Conservation (phyloP, 1,140 invertebrate genomes). For the Tyrophagus putrescentiae region DNA sequence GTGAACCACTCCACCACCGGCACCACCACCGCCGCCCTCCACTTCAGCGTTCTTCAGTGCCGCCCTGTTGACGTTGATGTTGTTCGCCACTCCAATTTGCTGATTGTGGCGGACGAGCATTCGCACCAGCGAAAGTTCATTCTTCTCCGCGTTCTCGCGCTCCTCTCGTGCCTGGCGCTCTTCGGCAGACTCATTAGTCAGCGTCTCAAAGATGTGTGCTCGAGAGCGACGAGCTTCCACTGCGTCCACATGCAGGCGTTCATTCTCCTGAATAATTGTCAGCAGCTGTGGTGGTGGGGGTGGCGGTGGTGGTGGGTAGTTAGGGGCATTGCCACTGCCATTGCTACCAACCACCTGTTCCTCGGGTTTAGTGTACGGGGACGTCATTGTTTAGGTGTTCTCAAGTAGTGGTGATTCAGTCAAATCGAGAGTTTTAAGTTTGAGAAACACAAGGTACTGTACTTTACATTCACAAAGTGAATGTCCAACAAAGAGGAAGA, state of each 20-base stretch:
- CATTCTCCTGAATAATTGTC: not conserved
- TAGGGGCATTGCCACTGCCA: not conserved
- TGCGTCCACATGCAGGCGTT: too few species aligned
- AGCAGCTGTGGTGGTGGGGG: not conserved
- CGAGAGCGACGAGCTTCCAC: too few species aligned
- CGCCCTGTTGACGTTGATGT: not conserved
- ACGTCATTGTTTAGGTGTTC: too few species aligned
- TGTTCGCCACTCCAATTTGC: not conserved
- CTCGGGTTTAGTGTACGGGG: too few species aligned
- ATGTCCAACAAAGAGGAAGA: not conserved
- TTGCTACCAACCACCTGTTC: not conserved
- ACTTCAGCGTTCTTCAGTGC: not conserved
- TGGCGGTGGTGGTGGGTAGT: not conserved
- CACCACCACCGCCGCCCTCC: not conserved
- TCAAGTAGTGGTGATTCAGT: too few species aligned
- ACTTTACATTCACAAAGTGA: not conserved
- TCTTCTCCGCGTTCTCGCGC: not conserved
- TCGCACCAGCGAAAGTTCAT: slow-evolving; percentile 13
- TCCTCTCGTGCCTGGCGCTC: slow-evolving; percentile 7
- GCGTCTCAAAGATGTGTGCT: too few species aligned
- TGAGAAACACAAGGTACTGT: too few species aligned
- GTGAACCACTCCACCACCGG: not conserved
- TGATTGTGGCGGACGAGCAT: slow-evolving; percentile 10
- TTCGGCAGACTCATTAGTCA: too few species aligned
- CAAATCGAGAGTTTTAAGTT: too few species aligned